These are phyloP conservation scores for Apis laboriosa DNA, from an alignment of 1,140 invertebrate genomes.

Conservation along the genomic window DNA sequence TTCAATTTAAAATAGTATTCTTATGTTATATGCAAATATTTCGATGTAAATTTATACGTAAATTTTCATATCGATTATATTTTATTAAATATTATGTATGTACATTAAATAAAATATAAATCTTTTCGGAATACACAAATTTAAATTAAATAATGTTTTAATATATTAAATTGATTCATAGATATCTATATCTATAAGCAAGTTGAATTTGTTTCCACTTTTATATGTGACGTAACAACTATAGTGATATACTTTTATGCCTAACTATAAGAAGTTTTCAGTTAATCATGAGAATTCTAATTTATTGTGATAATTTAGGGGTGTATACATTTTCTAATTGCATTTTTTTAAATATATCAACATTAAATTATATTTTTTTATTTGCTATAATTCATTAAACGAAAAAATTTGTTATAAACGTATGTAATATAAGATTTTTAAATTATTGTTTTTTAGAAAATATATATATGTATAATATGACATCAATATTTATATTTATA, in stretches of 20 bases:
- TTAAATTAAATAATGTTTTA: background rate
- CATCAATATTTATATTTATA: too few species aligned
- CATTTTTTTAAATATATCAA: background rate
- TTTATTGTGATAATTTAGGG: background rate
- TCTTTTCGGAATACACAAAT: background rate
- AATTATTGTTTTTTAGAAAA: too few species aligned
- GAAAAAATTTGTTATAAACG: too few species aligned
- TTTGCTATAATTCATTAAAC: background rate
- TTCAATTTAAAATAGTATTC: background rate
- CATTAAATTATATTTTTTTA: background rate
- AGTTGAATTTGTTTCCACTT: background rate
- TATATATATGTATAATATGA: too few species aligned
- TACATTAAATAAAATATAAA: background rate
- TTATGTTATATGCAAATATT: too few species aligned
- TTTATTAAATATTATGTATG: background rate
- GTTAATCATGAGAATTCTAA: background rate
- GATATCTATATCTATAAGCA: background rate
- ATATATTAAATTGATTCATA: slow-evolving; percentile 3
- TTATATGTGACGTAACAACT: slow-evolving; percentile 20
- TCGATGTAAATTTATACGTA: background rate
- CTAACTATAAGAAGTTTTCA: background rate
- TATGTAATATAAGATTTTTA: too few species aligned
- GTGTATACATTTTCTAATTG: background rate
- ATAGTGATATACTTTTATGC: slow-evolving; percentile 18
- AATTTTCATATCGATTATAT: background rate